These are phyloP conservation scores for Neelides sp. DNA, from an alignment of 1,140 invertebrate genomes.

Conservation along the genomic window DNA sequence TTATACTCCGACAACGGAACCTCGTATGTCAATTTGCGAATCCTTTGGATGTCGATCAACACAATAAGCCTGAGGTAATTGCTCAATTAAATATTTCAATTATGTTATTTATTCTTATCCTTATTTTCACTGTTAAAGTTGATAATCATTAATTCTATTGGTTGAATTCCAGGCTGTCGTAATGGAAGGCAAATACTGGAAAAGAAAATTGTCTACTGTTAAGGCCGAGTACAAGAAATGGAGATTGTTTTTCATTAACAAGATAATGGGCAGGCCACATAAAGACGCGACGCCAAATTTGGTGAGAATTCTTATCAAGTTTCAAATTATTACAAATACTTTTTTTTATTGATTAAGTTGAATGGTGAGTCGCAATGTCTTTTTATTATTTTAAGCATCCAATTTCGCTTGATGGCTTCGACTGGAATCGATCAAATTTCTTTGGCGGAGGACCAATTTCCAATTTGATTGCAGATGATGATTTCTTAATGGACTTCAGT, in stretches of 20 bases:
- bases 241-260: conserved; percentile 85
- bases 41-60: conserved; percentile 81
- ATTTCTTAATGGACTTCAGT: conserved; percentile 76
- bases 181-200: conserved; percentile 98
- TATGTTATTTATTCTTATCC: conserved; percentile 3
- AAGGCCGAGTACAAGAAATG: conserved; percentile 99
- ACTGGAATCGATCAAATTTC: conserved; percentile 24
- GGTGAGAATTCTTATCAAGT: conserved; percentile 44
- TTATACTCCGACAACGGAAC: conserved; percentile 79
- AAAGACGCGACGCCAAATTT: conserved; percentile 57
- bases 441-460: conserved; percentile 28
- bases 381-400: conserved; percentile 22
- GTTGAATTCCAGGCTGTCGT: conserved; percentile 62
- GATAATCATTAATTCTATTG: not conserved
- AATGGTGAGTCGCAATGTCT: not conserved
- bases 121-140: not conserved
- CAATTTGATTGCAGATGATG: conserved; percentile 59
- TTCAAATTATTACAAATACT: too few species aligned
- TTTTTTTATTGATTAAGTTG: not conserved
- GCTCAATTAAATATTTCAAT: not conserved
- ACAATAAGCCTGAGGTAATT: conserved; percentile 86
- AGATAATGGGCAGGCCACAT: conserved; percentile 56
- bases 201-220: conserved; percentile 85
- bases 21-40: conserved; percentile 91
- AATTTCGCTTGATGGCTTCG: conserved; percentile 29